These are phyloP conservation scores for Pogonomyrmex barbatus DNA, from an alignment of 1,140 invertebrate species.

Conservation along the genomic window DNA sequence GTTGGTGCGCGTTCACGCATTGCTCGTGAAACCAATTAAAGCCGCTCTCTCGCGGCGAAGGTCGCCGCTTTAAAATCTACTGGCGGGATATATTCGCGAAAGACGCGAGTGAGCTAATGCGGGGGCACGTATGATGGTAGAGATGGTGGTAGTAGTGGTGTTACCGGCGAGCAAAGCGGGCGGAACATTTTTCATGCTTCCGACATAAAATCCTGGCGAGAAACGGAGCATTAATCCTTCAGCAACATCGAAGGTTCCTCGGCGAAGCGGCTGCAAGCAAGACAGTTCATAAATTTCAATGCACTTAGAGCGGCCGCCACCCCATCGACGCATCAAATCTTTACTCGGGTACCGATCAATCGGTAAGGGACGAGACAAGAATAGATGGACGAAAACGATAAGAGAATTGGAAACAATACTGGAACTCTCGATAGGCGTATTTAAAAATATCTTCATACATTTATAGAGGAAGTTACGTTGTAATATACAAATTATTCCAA, in stretches of 20 bases:
- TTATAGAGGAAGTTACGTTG: not conserved
- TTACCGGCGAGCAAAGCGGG: constrained; percentile 29
- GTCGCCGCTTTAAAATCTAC: constrained; percentile 35
- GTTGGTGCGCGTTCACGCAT: constrained; percentile 44
- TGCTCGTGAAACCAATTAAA: constrained; percentile 62
- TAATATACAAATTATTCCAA: not conserved
- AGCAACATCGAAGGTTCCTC: constrained; percentile 49
- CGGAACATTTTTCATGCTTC: constrained; percentile 73
- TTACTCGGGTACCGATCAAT: constrained; percentile 27
- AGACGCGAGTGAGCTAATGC: not conserved
- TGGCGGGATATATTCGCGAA: constrained; percentile 7
- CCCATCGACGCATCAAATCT: constrained; percentile 47
- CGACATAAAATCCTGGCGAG: constrained; percentile 68
- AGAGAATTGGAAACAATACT: not conserved
- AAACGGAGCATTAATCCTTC: constrained; percentile 74
- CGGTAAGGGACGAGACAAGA: constrained; percentile 48
- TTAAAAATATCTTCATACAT: not conserved
- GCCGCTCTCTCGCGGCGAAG: constrained; percentile 36
- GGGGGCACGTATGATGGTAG: not conserved
- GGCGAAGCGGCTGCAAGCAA: constrained; percentile 41
- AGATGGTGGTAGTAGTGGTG: not conserved
- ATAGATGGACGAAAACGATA: constrained; percentile 8
- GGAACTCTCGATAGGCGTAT: not conserved
- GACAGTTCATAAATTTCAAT: constrained; percentile 77
- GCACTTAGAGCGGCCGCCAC: constrained; percentile 69